phyloP scores from a whole-genome alignment of 2,113 vertebrate genomes.

The Odocoileus virginianus region DNA sequence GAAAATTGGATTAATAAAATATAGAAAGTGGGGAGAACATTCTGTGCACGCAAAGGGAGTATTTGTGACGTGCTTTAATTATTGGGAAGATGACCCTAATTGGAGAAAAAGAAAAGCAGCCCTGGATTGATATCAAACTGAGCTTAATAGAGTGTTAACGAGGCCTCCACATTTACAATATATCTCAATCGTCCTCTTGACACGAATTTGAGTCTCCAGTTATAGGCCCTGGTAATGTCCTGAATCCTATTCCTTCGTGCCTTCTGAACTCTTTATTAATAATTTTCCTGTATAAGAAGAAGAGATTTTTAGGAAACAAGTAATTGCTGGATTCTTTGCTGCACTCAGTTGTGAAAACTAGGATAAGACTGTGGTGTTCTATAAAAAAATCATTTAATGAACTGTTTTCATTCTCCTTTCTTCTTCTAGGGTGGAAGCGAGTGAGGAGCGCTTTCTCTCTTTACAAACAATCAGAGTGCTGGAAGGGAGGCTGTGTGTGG shows the following conservation, averaged over 20 bases:
- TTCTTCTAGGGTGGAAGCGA: neutral
- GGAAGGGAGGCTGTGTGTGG: neutral
- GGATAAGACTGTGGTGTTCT: neutral
- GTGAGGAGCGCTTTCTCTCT: neutral
- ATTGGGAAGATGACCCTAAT: slow-evolving; percentile 29
- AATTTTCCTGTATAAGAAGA: neutral
- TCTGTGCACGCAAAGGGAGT: neutral
- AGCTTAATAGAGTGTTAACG: slow-evolving; percentile 33
- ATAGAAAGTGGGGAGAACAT: slow-evolving; percentile 6
- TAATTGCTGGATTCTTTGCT: neutral
- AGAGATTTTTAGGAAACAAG: neutral
- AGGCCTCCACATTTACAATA: slow-evolving; percentile 8
- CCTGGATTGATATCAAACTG: neutral
- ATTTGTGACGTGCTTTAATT: neutral
- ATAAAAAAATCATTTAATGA: neutral
- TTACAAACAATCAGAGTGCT: neutral
- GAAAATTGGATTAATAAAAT: slow-evolving; percentile 35
- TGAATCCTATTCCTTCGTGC: neutral
- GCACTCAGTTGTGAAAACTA: neutral
- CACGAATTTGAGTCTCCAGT: neutral
- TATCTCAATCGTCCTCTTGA: slow-evolving; percentile 3
- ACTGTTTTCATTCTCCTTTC: neutral
- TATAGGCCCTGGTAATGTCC: neutral
- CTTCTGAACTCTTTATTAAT: slow-evolving; percentile 25
- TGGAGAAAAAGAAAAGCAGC: slow-evolving; percentile 23